Evolutionary conservation across 1,140 invertebrate genomes (phyloP).

Genomic region (Arctopsyche grandis): DNA sequence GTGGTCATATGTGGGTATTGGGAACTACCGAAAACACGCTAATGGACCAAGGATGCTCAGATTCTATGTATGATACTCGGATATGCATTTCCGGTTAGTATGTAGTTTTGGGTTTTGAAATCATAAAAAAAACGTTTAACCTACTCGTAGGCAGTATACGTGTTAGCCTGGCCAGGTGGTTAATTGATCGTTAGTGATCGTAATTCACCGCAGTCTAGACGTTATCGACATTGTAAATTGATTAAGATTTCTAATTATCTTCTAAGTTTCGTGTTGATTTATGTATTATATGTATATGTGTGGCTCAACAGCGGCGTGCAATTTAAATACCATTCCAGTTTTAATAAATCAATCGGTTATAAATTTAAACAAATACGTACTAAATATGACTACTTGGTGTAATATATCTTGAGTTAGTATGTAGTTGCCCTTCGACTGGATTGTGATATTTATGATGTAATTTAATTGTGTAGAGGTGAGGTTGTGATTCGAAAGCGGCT

Average conservation of each 20-base stretch:
- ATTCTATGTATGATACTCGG: neutral
- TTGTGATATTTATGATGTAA: no score
- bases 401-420: no score
- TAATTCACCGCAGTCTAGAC: neutral
- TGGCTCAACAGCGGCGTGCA: no score
- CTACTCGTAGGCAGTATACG: neutral
- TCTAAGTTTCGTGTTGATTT: neutral
- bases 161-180: neutral
- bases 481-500: no score
- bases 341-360: no score
- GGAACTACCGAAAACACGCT: slow-evolving; percentile 24
- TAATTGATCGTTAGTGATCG: slow-evolving; percentile 17
- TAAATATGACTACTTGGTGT: no score
- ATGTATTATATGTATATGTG: no score
- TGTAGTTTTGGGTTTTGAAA: no score
- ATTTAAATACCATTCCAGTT: no score
- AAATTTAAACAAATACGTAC: no score
- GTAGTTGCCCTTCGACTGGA: no score
- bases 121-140: neutral
- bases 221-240: neutral
- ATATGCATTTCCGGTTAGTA: neutral
- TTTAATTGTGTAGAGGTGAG: no score
- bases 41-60: slow-evolving; percentile 22
- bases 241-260: neutral
- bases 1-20: slow-evolving; percentile 11